Conservation (phyloP, 2,113 vertebrate genomes). For the Apistogramma diplotaenia region DNA sequence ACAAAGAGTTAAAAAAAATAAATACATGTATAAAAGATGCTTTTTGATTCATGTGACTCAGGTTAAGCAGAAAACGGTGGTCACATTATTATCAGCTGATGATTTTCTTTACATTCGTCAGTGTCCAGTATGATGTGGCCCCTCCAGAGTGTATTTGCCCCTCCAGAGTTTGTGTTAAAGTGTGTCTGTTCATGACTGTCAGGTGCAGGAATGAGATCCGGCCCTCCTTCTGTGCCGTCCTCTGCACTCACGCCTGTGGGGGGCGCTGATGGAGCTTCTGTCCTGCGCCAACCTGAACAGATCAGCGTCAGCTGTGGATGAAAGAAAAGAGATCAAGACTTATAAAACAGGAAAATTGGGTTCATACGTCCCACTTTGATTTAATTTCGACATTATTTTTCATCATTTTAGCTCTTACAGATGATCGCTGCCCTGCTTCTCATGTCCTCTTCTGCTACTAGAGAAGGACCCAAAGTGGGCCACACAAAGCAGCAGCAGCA, state of each 20-base stretch:
- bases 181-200: neutral
- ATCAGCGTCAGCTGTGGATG: conserved; percentile 75
- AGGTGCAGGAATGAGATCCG: neutral
- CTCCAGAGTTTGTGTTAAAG: neutral
- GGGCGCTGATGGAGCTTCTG: conserved; percentile 3
- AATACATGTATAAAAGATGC: neutral
- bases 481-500: neutral
- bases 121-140: neutral
- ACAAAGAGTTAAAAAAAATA: too few relatives aligned
- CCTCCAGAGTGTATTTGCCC: neutral
- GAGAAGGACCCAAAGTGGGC: neutral
- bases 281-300: conserved; percentile 14
- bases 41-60: neutral
- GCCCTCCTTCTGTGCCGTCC: conserved; percentile 5
- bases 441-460: too few relatives aligned
- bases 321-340: conserved; percentile 34
- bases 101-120: neutral
- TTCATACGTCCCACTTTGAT: neutral
- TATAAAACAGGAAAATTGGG: neutral
- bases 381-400: neutral
- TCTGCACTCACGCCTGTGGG: conserved; percentile 12
- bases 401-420: neutral
- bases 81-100: neutral
- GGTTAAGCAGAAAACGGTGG: rapidly evolving
- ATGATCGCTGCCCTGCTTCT: neutral